Base-by-base conservation (phyloP, 1,140 invertebrate species). In the Elysia chlorotica region DNA sequence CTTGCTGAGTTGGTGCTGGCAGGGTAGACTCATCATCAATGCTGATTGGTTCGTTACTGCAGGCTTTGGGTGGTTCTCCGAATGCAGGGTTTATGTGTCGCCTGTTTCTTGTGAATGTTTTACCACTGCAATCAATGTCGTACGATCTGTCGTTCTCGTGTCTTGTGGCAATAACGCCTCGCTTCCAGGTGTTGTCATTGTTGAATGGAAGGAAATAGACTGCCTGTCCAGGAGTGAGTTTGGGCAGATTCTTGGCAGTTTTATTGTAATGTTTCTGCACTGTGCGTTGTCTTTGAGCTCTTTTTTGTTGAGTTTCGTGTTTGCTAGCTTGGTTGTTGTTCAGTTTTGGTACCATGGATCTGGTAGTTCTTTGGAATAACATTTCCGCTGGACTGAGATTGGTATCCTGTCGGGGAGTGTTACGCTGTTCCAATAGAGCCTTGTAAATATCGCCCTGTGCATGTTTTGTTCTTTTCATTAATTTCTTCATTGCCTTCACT, bases 391-490 rank as follows among this genome's bases (percentile, higher is more conserved):
- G 78, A 73, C 75, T 76, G n/a, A 65, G 38, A 37, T 56, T 70
- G n/a, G 73, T 76, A 56, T 78, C 77, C 38, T 76, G 71, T n/a
- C 67, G 31, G 19, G 78, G 78, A 28, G 76, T 79, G 38, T 79
- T 78, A 30, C 78, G 65, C 10, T 65, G 67, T 57, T 80, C 67
- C 37, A 82, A 23, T 10, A 82, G 48, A 19, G 77, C 73, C 56
- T 73, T 53, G n/a, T 74, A 75, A n/a, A 33, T 57, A 38, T 79
- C 73, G 1, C 25, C 53, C 0, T 72, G 61, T 41, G 68, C 65
- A 36, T 71, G 30, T 23, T 66, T 6, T n/a, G 67, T 56, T 71
- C 82, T 84, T 0, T 73, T 70, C 62, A 78, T 74, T 30, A 81
- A 23, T 23, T 73, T 67, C 63, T 82, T 81, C 19, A 77, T 56